Conservation (phyloP, 2,888 invertebrate species). For the Eupithecia subfuscata region DNA sequence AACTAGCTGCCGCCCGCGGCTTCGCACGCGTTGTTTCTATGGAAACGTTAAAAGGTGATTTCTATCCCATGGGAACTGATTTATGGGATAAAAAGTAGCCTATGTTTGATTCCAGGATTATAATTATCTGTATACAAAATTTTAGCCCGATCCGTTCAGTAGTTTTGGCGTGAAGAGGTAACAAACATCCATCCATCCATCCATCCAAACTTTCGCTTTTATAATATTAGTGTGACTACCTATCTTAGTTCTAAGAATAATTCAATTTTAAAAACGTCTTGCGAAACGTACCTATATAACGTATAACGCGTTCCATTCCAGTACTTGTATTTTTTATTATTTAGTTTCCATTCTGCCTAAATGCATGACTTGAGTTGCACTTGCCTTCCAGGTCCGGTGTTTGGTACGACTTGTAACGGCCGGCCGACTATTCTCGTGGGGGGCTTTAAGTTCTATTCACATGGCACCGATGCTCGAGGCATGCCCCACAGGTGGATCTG, state of each 20-base stretch:
- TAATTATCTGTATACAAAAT: no score
- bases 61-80: no score
- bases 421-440: constrained; percentile 56
- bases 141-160: no score
- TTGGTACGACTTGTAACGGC: constrained; percentile 49
- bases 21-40: no score
- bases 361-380: constrained; percentile 31
- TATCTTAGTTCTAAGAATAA: background rate
- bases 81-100: no score
- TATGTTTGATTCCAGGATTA: no score
- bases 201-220: no score
- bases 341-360: constrained; percentile 13
- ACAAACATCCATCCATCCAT: no score
- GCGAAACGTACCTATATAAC: background rate
- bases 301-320: background rate
- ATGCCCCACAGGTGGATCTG: constrained; percentile 51
- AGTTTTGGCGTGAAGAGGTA: no score
- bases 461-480: background rate
- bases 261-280: background rate
- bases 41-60: no score
- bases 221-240: no score
- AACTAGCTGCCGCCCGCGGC: no score
- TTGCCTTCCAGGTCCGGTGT: constrained; percentile 52
- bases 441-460: constrained; percentile 49
- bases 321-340: background rate